Evolutionary conservation across 2,113 vertebrate species (phyloP), one percentile per base, ranked within the genome.

Genomic region (Channa argus): DNA sequence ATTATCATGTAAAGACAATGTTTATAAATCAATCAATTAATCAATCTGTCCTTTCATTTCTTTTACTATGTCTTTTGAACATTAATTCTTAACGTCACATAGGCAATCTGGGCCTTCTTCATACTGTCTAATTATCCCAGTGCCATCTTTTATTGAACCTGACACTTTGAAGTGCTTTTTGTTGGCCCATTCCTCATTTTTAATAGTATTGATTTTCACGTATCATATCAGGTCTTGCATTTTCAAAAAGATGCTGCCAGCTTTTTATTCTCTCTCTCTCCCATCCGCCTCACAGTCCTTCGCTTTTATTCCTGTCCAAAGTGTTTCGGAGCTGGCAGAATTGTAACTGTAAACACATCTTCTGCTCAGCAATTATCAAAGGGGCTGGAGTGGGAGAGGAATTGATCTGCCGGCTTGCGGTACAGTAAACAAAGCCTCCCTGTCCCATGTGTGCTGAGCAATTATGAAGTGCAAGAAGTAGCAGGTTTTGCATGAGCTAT

Each of bases 381-480:
- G 82, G 63, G 80, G 75, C 72, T 65, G 55, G 77, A 61, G 87
- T 56, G 60, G 54, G 83, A 84, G 86, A 89, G 83, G 74, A 86
- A 92, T 90, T 92, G 93, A 92, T 94, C 89, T 83, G 65, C 65
- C 64, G 77, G 85, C 80, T 86, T 43, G 62, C 60, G 44, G 65
- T 74, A 74, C 78, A 71, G 86, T 92, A 93, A 93, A 92, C 85
- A 94, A 93, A 91, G 86, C 86, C 82, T 85, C 3, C 3, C 60
- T 73, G 78, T 89, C 88, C 90, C 88, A 45, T 71, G 80, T 89
- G 90, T 81, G 71, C 80, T 37, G 67, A 77, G 85, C 88, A 93
- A 92, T 93, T 92, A 91, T 88, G 80, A 89, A 90, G 91, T 86
- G 87, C 86, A 80, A 90, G 82, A 87, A 85, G 80, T 72, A 67